A percentile compares a stretch with the other conserved stretches of the same genome.
Conservation (phyloP, 2,113 vertebrate genomes). For the Corapipo altera region DNA sequence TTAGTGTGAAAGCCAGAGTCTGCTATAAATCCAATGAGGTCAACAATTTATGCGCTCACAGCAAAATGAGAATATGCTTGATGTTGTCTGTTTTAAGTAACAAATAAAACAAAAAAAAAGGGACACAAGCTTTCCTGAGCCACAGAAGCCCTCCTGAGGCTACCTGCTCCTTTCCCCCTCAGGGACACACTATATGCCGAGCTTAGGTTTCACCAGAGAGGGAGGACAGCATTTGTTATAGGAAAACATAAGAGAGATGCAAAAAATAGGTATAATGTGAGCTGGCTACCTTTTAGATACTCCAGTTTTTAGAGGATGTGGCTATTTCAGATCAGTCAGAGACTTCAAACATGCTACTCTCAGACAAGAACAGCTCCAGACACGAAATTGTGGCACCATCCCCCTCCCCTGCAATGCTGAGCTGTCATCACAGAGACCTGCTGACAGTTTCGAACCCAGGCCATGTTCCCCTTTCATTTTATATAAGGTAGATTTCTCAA, state of each 20-base stretch:
- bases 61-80: background rate
- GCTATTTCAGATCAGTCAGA: background rate
- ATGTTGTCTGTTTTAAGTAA: background rate
- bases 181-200: accelerated
- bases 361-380: background rate
- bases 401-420: background rate
- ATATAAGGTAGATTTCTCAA: background rate
- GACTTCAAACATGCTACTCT: background rate
- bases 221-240: background rate
- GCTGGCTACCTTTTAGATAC: background rate
- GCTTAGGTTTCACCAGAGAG: background rate
- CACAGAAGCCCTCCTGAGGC: background rate
- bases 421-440: background rate
- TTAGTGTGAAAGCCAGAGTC: background rate
- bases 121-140: background rate
- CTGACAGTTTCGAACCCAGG: background rate
- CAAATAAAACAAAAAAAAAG: background rate
- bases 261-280: background rate
- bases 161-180: background rate
- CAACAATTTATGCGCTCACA: background rate
- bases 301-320: background rate
- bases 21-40: conserved; percentile 14
- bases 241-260: background rate
- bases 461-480: conserved; percentile 26
- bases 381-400: accelerated